Base-by-base conservation (phyloP, 2,113 vertebrate species). In the Polyodon spathula region DNA sequence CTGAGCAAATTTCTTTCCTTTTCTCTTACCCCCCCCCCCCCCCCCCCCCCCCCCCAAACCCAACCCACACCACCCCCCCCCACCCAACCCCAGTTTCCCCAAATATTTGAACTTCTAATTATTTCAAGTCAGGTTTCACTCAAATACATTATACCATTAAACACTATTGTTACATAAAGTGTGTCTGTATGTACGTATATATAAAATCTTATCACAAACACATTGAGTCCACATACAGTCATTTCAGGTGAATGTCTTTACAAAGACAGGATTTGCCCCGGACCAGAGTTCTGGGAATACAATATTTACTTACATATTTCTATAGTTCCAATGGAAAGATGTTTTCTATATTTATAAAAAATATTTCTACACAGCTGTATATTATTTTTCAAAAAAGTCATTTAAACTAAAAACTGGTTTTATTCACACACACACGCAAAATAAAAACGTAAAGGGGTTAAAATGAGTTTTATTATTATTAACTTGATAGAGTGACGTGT, bases 391-490 rank as follows among this genome's bases (percentile, higher is more conserved):
- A 62, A 78, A 71, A 64, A 54, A n/a, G n/a, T n/a, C n/a, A n/a
- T 5, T 50, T 60, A 39, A 14, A 61, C 76, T 73, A 64, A 75
- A 81, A 58, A 72, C 57, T 5, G 66, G 66, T 59, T 68, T 66
- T 61, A 74, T 61, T 57, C 73, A 69, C 65, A 72, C 76, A 77
- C 44, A n/a, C n/a, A n/a, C 58, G 59, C 43, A 71, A 73, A 69
- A 63, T 57, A 68, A 37, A 40, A 60, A 60, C 6, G 6, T 65
- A 46, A 63, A 77, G 76, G 79, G 79, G 78, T 89, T 86, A 83
- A 86, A 89, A 90, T 78, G 82, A 85, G 74, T 88, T 84, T 77
- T 82, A 81, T 89, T 88, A 82, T 65, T 81, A 64, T 69, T 72
- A 74, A 74, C 64, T 87, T 78, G 68, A 85, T 58, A 76, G 81